Evolutionary conservation across 2,797 vertebrate genomes (phyloP).

Genomic region (Pseudochaenichthys georgianus): DNA sequence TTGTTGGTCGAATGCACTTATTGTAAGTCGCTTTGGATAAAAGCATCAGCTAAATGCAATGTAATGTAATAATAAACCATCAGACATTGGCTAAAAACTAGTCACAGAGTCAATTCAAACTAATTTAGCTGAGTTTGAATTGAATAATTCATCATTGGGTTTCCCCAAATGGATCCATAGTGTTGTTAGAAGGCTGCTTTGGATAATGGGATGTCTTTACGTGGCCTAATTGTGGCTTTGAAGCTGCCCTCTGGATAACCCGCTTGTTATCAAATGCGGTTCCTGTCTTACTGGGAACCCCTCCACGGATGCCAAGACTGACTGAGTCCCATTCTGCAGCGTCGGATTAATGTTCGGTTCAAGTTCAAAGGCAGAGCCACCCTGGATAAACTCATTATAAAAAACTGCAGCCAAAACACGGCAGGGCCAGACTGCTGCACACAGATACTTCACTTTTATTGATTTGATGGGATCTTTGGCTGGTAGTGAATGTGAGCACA

Average conservation of each 20-base stretch:
- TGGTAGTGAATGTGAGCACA: constrained; percentile 11
- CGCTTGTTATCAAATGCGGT: constrained; percentile 75
- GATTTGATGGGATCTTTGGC: constrained; percentile 61
- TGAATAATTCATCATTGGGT: constrained; percentile 21
- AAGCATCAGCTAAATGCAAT: too few species aligned
- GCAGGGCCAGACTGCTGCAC: constrained; percentile 51
- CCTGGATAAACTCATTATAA: constrained; percentile 76
- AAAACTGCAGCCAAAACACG: constrained; percentile 57
- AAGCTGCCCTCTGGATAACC: constrained; percentile 70
- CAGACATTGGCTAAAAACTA: not conserved
- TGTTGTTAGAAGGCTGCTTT: constrained; percentile 42
- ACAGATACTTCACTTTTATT: constrained; percentile 52
- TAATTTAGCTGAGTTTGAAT: constrained; percentile 3
- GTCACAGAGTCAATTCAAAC: not conserved
- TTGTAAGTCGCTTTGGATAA: too few species aligned
- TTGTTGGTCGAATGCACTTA: too few species aligned
- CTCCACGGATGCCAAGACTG: constrained; percentile 68
- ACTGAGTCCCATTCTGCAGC: constrained; percentile 67
- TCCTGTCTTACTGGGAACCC: constrained; percentile 77
- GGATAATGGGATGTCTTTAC: constrained; percentile 64
- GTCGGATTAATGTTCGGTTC: constrained; percentile 76
- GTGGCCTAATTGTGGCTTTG: constrained; percentile 73
- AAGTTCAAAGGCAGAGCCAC: constrained; percentile 76
- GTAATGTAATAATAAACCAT: not conserved
- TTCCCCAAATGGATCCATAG: constrained; percentile 43